Evolutionary conservation across 1,140 invertebrate species (phyloP).

Genomic region (Coelopa frigida): DNA sequence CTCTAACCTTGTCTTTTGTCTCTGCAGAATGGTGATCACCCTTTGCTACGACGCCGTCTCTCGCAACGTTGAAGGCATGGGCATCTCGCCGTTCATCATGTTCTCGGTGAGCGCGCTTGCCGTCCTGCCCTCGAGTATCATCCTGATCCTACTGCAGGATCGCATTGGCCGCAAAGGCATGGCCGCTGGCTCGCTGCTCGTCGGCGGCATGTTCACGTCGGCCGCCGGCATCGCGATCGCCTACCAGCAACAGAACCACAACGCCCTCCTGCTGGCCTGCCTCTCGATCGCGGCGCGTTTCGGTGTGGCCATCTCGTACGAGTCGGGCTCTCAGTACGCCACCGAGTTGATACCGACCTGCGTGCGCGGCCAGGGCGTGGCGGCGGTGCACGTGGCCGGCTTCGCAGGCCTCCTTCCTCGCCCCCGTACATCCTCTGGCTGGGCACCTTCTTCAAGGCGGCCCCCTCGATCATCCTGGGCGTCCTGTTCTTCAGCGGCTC

Average conservation of each 20-base stretch:
- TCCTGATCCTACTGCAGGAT: constrained; percentile 53
- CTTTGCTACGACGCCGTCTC: constrained; percentile 59
- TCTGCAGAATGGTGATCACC: constrained; percentile 52
- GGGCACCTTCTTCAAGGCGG: constrained; percentile 50
- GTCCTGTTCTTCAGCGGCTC: constrained; percentile 51
- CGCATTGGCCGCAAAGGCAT: constrained; percentile 53
- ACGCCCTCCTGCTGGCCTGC: constrained; percentile 43
- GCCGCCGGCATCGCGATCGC: constrained; percentile 41
- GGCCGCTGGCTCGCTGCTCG: constrained; percentile 49
- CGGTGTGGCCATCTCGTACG: constrained; percentile 58
- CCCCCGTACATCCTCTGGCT: constrained; percentile 50
- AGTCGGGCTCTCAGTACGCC: constrained; percentile 57
- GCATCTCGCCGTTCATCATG: constrained; percentile 51
- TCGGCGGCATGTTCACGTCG: constrained; percentile 50
- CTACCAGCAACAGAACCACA: constrained; percentile 39
- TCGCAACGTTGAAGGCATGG: constrained; percentile 53
- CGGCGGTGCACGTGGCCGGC: constrained; percentile 52
- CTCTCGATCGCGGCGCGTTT: constrained; percentile 56
- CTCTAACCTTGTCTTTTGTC: too few relatives aligned
- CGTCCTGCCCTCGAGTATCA: constrained; percentile 53
- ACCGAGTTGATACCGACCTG: constrained; percentile 61
- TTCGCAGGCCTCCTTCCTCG: constrained; percentile 52
- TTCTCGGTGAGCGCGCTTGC: constrained; percentile 52
- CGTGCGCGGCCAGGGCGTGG: constrained; percentile 55
- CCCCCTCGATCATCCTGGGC: constrained; percentile 52